A percentile compares a stretch with the other conserved stretches of the same genome.
Evolutionary conservation across 2,888 invertebrate species (phyloP).

Genomic region (Agrilus biguttatus): DNA sequence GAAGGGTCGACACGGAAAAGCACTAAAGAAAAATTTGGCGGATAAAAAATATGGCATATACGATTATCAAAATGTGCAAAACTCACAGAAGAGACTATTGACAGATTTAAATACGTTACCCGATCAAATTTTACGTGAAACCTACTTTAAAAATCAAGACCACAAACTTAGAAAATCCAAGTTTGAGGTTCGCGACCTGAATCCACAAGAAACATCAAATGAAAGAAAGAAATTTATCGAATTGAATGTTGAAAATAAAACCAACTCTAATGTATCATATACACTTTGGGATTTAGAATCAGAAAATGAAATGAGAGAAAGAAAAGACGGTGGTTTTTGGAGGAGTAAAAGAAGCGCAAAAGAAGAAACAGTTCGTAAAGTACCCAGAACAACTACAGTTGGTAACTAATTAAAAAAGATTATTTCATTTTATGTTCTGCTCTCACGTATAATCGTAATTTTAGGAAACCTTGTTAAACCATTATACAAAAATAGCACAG

Average conservation of each 20-base stretch:
- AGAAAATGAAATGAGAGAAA: slow-evolving; percentile 38
- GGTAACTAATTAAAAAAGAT: slow-evolving; percentile 17
- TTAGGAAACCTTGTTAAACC: slow-evolving; percentile 22
- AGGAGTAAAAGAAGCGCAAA: slow-evolving; percentile 19
- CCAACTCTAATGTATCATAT: slow-evolving; percentile 19
- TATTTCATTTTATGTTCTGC: not conserved
- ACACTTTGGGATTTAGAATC: slow-evolving; percentile 40
- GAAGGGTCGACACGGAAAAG: slow-evolving; percentile 5
- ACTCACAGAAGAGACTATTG: slow-evolving; percentile 23
- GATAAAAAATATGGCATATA: slow-evolving; percentile 22
- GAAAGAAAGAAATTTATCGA: slow-evolving; percentile 23
- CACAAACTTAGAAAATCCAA: slow-evolving; percentile 24
- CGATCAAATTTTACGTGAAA: slow-evolving; percentile 29
- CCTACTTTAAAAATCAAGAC: slow-evolving; percentile 28
- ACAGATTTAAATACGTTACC: slow-evolving; percentile 27
- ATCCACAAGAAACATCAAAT: slow-evolving; percentile 23
- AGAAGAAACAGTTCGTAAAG: slow-evolving; percentile 10
- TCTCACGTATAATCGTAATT: slow-evolving; percentile 4
- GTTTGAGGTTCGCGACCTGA: slow-evolving; percentile 28
- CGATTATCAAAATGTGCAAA: slow-evolving; percentile 25
- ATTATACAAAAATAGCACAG: slow-evolving; percentile 23
- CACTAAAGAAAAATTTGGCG: slow-evolving; percentile 21
- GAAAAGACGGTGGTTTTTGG: slow-evolving; percentile 23
- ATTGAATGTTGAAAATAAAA: slow-evolving; percentile 16
- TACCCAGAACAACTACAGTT: slow-evolving; percentile 26